Evolutionary conservation across 2,888 invertebrate species (phyloP).

Genomic region (Philhelius pedissequus): DNA sequence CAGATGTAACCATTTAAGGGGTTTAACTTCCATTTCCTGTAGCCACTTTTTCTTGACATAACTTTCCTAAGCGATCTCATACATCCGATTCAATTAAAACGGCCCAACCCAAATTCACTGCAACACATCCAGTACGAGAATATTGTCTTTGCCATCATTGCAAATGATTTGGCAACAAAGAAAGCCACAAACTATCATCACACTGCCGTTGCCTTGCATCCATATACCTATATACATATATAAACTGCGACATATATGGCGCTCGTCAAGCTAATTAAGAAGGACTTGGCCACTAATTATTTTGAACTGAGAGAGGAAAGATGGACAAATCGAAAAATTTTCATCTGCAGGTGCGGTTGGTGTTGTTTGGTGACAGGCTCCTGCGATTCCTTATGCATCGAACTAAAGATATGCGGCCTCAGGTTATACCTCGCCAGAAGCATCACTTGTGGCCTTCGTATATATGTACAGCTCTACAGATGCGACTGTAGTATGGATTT

Average conservation of each 20-base stretch:
- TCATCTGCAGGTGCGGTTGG: conserved; percentile 64
- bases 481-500: conserved; percentile 44
- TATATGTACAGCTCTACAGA: neutral
- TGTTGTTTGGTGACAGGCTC: conserved; percentile 51
- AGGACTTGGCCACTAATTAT: conserved; percentile 69
- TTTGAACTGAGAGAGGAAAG: conserved; percentile 65
- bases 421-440: neutral
- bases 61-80: conserved; percentile 5
- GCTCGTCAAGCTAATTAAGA: conserved; percentile 69
- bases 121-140: conserved; percentile 32
- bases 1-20: too few species aligned
- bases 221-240: neutral
- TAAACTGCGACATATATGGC: conserved; percentile 58
- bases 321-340: conserved; percentile 65
- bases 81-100: conserved; percentile 8
- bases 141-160: conserved; percentile 24
- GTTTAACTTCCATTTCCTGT: too few species aligned
- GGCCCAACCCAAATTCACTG: conserved; percentile 49
- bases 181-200: conserved; percentile 20
- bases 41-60: neutral
- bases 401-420: neutral
- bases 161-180: conserved; percentile 36
- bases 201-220: conserved; percentile 10
- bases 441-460: conserved; percentile 39
- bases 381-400: conserved; percentile 33